Percentiles rank a stretch among this genome's conserved stretches.
Evolutionary conservation across 2,797 vertebrate species (phyloP).

Genomic region (Coreius guichenoti): DNA sequence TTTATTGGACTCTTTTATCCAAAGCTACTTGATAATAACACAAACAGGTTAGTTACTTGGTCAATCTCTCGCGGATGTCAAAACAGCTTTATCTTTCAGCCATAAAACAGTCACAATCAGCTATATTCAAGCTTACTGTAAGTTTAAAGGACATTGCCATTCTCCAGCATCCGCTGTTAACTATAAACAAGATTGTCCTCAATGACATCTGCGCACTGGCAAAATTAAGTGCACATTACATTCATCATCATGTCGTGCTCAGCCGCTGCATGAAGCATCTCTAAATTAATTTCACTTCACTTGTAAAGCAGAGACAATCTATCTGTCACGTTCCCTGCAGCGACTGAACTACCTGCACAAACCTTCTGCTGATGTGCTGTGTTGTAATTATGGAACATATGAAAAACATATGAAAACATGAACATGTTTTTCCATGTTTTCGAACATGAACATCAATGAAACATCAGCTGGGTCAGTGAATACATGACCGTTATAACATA

Average conservation of each 20-base stretch:
- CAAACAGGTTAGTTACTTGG: neutral
- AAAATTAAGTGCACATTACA: slow-evolving; percentile 27
- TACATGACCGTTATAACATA: slow-evolving; percentile 36
- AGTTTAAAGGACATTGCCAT: neutral
- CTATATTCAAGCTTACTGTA: neutral
- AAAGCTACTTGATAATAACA: neutral
- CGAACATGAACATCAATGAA: too few species aligned
- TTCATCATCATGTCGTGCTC: slow-evolving; percentile 11
- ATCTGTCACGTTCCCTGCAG: slow-evolving; percentile 16
- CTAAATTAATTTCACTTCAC: slow-evolving; percentile 32
- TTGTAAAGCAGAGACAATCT: slow-evolving; percentile 13
- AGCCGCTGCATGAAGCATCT: neutral
- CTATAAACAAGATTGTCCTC: slow-evolving; percentile 10
- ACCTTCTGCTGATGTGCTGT: neutral
- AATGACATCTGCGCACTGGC: neutral
- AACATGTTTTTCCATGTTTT: too few species aligned
- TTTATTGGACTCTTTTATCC: neutral
- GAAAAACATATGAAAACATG: too few species aligned
- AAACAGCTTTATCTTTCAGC: neutral
- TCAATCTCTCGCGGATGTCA: neutral
- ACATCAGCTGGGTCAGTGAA: slow-evolving; percentile 50
- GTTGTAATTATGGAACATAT: slow-evolving; percentile 27
- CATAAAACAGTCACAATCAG: neutral
- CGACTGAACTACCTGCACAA: slow-evolving; percentile 11
- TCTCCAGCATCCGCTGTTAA: slow-evolving; percentile 5